Conservation (phyloP, 2,888 invertebrate genomes). For the Ceriagrion tenellum region DNA sequence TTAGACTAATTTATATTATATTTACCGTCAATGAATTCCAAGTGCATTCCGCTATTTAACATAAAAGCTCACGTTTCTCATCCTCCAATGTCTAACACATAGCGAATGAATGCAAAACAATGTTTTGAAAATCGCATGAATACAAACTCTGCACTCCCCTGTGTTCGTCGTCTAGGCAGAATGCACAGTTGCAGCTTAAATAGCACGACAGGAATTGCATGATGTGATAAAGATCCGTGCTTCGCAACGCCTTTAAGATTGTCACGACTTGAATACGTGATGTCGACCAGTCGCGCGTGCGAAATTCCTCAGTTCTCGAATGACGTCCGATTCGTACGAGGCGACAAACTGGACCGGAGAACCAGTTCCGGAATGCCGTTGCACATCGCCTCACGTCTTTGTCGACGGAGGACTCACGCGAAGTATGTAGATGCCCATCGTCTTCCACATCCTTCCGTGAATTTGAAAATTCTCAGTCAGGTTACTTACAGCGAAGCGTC, state of each 20-base stretch:
- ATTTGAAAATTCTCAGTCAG: neutral
- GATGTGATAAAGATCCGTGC: neutral
- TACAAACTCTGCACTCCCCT: neutral
- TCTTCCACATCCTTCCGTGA: neutral
- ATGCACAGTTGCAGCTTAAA: neutral
- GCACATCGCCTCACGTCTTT: neutral
- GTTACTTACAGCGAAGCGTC: neutral
- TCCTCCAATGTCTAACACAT: neutral
- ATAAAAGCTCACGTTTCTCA: too few relatives aligned
- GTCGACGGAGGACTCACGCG: neutral
- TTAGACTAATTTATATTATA: neutral
- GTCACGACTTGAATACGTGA: neutral
- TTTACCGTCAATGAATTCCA: neutral
- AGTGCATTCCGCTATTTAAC: neutral
- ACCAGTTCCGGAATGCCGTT: neutral
- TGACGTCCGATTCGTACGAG: neutral
- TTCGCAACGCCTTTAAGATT: neutral
- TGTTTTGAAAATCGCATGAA: neutral
- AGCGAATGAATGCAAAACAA: neutral
- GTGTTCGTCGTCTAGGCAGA: neutral
- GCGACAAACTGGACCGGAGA: neutral
- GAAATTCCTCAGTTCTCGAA: neutral
- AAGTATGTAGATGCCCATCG: neutral
- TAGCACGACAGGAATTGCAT: neutral
- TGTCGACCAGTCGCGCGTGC: neutral